Conservation (phyloP, 2,888 invertebrate species). For the Himalopsyche japonica region DNA sequence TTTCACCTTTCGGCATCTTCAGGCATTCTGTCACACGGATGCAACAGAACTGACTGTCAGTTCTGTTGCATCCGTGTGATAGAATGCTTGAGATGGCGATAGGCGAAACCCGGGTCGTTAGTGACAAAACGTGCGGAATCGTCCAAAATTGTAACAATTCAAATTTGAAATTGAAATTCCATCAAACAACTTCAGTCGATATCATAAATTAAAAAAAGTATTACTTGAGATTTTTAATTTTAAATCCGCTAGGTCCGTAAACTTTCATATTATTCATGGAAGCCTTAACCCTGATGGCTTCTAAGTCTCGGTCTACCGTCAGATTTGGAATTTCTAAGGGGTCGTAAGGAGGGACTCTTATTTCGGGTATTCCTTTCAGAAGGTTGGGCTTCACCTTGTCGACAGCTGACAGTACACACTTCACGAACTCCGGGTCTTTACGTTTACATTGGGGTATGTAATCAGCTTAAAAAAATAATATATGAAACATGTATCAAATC, state of each 20-base stretch:
- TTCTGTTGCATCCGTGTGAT: no score
- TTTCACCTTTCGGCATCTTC: no score
- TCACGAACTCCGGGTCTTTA: constrained; percentile 64
- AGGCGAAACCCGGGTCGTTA: no score
- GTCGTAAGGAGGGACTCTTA: constrained; percentile 69
- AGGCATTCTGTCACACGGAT: no score
- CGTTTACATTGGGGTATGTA: constrained; percentile 66
- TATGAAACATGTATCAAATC: no score
- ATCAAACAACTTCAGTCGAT: no score
- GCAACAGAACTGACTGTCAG: no score
- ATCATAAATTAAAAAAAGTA: no score
- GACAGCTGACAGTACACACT: constrained; percentile 64
- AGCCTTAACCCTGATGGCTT: constrained; percentile 71
- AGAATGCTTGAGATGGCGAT: no score
- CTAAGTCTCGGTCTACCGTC: constrained; percentile 68
- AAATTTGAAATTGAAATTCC: no score
- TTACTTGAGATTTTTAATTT: constrained; percentile 69
- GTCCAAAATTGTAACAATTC: no score
- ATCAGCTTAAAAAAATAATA: constrained; percentile 61
- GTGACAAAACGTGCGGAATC: no score
- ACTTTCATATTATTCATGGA: constrained; percentile 67
- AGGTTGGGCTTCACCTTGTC: constrained; percentile 63
- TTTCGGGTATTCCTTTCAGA: constrained; percentile 65
- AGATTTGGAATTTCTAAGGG: constrained; percentile 71
- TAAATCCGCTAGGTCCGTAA: constrained; percentile 65